Evolutionary conservation across 1,140 invertebrate species (phyloP), one percentile per base, ranked within the genome.

Genomic region (Arctopsyche grandis): DNA sequence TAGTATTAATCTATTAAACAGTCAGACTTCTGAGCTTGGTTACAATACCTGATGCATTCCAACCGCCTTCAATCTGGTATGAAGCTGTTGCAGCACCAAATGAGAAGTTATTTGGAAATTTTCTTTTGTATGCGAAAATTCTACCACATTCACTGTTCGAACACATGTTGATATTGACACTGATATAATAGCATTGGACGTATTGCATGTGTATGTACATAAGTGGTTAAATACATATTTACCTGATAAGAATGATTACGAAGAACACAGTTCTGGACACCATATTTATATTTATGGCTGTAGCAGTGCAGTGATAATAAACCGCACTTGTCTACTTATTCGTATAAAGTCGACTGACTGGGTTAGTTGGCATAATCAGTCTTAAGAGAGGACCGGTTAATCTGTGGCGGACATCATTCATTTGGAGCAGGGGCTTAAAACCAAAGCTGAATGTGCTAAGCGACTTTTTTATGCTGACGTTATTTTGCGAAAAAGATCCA

Each of bases 11-110:
- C n/a, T 48, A n/a, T 48, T 48, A 9, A 48, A 9, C 46, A 9
- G 9, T 9, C n/a, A n/a, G n/a, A n/a, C n/a, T n/a, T n/a, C n/a
- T n/a, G n/a, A n/a, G n/a, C n/a, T n/a, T n/a, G n/a, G n/a, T n/a
- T n/a, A n/a, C n/a, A n/a, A n/a, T 85, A 90, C 90, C 90, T 83
- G 89, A 87, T 69, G 84, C 87, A 84, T 92, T 90, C 91, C 91
- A 93, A 7, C 84, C 91, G 21, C 92, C 92, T 87, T 93, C 91
- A 16, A 92, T 87, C 86, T 93, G 92, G 85, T 92, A 92, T 0
- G 91, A 84, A 0, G 91, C 86, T 0, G 91, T 88, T 0, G 89
- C 87, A 12, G 87, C 84, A 26, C 91, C 91, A 81, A 90, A 89
- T 71, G 87, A 71, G 81, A 92, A 91, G 69, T 85, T 85, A 16